Evolutionary conservation across 2,113 vertebrate species (phyloP), one percentile per base, ranked within the genome.

Genomic region (Peromyscus polionotus): DNA sequence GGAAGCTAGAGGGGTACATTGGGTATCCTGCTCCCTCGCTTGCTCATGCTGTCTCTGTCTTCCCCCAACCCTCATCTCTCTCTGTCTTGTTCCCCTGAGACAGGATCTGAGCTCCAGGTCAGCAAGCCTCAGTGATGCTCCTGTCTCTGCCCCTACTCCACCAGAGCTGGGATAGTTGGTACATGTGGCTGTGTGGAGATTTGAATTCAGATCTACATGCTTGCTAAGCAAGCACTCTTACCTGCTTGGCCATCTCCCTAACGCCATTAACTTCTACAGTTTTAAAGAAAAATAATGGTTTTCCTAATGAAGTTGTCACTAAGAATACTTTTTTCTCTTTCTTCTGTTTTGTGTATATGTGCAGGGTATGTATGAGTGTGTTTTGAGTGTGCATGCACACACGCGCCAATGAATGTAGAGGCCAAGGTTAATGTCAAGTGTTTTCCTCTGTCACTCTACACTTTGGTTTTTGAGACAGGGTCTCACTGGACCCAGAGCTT

Each of bases 201-300:
- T 45, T 63, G n/a, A 84, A 84, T 39, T 85, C 14, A 0, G 24
- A 24, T 28, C 59, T 85, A 65, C 81, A 22, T 59, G 79, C 79
- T 59, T 59, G 33, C 61, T 85, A 65, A 63, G 59, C 59, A 84
- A 84, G n/a, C 59, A 63, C 14, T 42, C 24, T 84, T 65, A 85
- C 59, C n/a, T 85, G 61, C 14, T 45, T 63, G n/a, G 26, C 26
- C 26, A 65, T 65, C 28, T 85, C 26, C 39, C 59, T 42, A 84
- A 42, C 24, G 7, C n/a, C 26, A 85, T 42, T 45, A 65, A 85
- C 26, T 10, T 65, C 39, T 65, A 65, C 39, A 31, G 10, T 95
- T 97, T 59, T 87, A 95, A 97, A 93, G 87, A 94, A 94, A 97
- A 90, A 88, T 9, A 93, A 63, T 97, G 36, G 61, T 93, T 95